These are phyloP conservation scores for Geopemphigus sp. DNA, from an alignment of 1,140 invertebrate species.

Conservation along the genomic window DNA sequence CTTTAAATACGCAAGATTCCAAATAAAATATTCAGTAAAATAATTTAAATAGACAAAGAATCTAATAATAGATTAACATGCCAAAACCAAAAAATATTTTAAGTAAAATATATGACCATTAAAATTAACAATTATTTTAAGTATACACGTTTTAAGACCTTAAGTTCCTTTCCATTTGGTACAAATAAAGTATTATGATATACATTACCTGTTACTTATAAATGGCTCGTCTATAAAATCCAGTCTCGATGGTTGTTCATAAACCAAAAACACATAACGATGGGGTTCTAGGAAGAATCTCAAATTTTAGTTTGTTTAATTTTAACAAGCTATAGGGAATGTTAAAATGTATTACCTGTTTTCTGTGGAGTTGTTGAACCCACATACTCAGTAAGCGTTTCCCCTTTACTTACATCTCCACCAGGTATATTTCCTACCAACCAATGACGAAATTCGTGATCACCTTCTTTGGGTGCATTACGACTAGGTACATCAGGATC, in stretches of 20 bases:
- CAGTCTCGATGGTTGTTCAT: constrained; percentile 74
- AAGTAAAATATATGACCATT: too few species aligned
- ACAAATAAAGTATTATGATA: background rate
- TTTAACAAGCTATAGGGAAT: too few species aligned
- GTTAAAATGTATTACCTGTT: constrained; percentile 59
- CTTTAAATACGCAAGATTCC: too few species aligned
- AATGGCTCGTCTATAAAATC: constrained; percentile 68
- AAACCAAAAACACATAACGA: constrained; percentile 85
- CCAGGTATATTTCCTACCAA: constrained; percentile 87
- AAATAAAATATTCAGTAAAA: too few species aligned
- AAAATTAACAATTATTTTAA: too few species aligned
- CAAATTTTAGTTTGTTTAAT: background rate
- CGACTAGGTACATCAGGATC: constrained; percentile 90
- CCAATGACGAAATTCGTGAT: too few species aligned
- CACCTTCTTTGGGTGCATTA: constrained; percentile 73
- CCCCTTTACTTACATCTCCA: constrained; percentile 68
- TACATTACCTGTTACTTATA: constrained; percentile 59
- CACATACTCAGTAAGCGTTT: constrained; percentile 74
- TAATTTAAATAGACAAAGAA: too few species aligned
- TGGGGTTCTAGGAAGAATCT: constrained; percentile 64
- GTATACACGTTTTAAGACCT: too few species aligned
- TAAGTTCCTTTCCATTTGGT: too few species aligned
- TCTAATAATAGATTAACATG: too few species aligned
- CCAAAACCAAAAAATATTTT: too few species aligned
- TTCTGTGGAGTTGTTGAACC: constrained; percentile 81